A percentile compares a stretch with the other conserved stretches of the same genome.
Evolutionary conservation across 2,888 invertebrate genomes (phyloP).

Genomic region (Pandemis cinnamomeana): DNA sequence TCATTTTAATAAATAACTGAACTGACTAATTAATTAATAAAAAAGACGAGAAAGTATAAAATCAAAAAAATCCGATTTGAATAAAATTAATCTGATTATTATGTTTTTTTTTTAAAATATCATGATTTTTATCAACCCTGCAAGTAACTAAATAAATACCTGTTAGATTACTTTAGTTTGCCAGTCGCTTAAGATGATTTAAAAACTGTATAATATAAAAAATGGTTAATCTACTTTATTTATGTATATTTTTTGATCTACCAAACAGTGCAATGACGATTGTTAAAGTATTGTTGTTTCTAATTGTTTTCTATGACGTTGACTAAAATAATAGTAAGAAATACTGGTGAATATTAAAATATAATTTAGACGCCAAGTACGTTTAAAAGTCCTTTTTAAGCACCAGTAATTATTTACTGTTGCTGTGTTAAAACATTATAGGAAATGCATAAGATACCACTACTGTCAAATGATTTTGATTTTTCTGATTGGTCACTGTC

Average conservation of each 20-base stretch:
- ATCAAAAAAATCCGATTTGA: too few relatives aligned
- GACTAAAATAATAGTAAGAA: not conserved
- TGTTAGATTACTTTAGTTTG: not conserved
- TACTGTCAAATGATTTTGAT: not conserved
- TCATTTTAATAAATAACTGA: too few relatives aligned
- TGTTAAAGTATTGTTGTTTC: slow-evolving; percentile 3
- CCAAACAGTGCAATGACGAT: slow-evolving; percentile 13
- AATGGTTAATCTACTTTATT: not conserved
- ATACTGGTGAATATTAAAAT: not conserved
- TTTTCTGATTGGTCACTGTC: not conserved
- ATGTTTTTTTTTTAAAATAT: too few relatives aligned
- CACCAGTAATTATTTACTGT: slow-evolving; percentile 1
- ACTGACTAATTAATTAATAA: too few relatives aligned
- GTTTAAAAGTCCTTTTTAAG: not conserved
- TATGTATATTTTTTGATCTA: not conserved
- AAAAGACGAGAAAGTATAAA: too few relatives aligned
- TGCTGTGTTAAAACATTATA: not conserved
- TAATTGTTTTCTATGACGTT: not conserved
- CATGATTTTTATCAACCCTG: too few relatives aligned
- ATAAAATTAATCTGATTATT: too few relatives aligned
- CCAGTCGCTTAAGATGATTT: not conserved
- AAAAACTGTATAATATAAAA: not conserved
- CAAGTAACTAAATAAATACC: not conserved
- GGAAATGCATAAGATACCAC: not conserved
- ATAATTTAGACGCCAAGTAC: too few relatives aligned